Percentiles rank a stretch among this genome's conserved stretches.
Conservation (phyloP, 2,888 invertebrate genomes). For the Hololepta plana region DNA sequence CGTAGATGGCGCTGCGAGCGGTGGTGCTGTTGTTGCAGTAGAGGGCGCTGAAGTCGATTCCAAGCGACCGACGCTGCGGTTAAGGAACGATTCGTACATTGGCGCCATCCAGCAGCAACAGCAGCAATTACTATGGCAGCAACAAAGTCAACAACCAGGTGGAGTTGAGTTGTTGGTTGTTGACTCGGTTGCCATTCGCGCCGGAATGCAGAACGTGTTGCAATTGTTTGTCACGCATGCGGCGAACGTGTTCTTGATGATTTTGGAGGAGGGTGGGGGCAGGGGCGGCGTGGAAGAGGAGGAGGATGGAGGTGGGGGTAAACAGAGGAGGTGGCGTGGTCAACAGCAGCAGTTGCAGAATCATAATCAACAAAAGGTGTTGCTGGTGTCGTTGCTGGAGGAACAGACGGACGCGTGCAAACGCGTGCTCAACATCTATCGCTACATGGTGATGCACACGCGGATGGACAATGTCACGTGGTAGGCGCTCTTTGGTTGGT, state of each 20-base stretch:
- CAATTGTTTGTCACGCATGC: slow-evolving; percentile 90
- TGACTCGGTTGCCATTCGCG: too few species aligned
- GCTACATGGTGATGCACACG: slow-evolving; percentile 94
- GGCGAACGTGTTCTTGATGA: slow-evolving; percentile 80
- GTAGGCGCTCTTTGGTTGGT: slow-evolving; percentile 31
- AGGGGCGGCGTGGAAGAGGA: too few species aligned
- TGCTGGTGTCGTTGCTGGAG: slow-evolving; percentile 54
- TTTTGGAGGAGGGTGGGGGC: slow-evolving; percentile 34
- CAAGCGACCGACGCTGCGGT: slow-evolving; percentile 29
- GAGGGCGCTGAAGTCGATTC: slow-evolving; percentile 6
- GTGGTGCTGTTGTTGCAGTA: too few species aligned
- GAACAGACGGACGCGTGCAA: slow-evolving; percentile 95
- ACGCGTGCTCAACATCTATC: slow-evolving; percentile 85
- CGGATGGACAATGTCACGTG: slow-evolving; percentile 84
- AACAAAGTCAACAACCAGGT: too few species aligned
- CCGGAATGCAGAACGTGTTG: slow-evolving; percentile 64
- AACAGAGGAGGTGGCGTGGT: too few species aligned
- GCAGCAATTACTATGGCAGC: too few species aligned
- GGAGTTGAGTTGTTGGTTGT: too few species aligned
- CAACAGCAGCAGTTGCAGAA: too few species aligned
- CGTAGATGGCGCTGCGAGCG: slow-evolving; percentile 14
- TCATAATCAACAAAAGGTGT: slow-evolving; percentile 44
- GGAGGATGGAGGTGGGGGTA: too few species aligned
- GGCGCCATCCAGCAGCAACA: slow-evolving; percentile 67
- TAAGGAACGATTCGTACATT: slow-evolving; percentile 72